Conservation (phyloP, 1,140 invertebrate species). For the Scaptomyza montana region DNA sequence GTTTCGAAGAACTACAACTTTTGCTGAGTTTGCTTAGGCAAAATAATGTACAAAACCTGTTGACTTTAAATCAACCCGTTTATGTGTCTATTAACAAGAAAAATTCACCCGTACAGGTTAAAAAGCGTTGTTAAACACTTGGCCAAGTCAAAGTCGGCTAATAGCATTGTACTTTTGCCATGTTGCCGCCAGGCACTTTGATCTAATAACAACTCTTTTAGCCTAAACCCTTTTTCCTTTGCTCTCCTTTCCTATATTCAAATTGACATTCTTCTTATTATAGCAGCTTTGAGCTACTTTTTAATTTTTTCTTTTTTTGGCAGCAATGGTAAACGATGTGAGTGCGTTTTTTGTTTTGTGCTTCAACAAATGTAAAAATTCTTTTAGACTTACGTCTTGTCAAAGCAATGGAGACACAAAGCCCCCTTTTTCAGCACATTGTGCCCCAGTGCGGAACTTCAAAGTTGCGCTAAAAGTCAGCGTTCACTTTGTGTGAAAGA, state of each 20-base stretch:
- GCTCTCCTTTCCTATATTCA: background rate
- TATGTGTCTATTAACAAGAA: too few relatives aligned
- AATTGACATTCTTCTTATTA: conserved; percentile 28
- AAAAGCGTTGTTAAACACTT: too few relatives aligned
- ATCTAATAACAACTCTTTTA: background rate
- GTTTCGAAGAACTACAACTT: background rate
- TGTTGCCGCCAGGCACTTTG: background rate
- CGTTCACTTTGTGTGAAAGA: conserved; percentile 23
- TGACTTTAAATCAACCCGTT: background rate
- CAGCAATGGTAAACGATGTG: background rate
- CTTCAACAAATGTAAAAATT: conserved; percentile 26
- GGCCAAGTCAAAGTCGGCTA: background rate
- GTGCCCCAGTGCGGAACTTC: conserved; percentile 47
- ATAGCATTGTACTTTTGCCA: background rate
- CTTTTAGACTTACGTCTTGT: conserved; percentile 14
- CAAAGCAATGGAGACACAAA: conserved; percentile 29
- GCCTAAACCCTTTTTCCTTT: background rate
- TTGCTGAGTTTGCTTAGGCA: too few relatives aligned
- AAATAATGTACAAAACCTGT: background rate
- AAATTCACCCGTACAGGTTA: too few relatives aligned
- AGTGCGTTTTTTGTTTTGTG: background rate
- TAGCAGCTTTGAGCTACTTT: background rate
- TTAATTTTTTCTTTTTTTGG: background rate
- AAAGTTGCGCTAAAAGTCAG: conserved; percentile 42
- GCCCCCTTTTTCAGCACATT: conserved; percentile 37